Evolutionary conservation across 2,888 invertebrate species (phyloP).

Genomic region (Caenorhabditis angaria): DNA sequence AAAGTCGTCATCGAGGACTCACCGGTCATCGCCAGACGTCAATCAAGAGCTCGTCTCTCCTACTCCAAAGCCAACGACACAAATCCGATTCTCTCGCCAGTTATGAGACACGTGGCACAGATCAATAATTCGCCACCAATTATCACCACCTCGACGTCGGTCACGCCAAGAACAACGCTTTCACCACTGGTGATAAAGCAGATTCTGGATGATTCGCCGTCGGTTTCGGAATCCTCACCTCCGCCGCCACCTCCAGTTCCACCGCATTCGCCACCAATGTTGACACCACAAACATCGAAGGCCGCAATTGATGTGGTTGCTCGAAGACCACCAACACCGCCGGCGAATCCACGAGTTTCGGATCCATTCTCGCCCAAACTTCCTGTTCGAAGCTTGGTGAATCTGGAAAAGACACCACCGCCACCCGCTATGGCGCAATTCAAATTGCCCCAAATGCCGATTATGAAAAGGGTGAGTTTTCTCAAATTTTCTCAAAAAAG

Average conservation of each 20-base stretch:
- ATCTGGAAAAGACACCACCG: background rate
- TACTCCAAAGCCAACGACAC: conserved; percentile 32
- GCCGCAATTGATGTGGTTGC: background rate
- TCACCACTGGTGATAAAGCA: conserved; percentile 21
- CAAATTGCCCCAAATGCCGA: conserved; percentile 34
- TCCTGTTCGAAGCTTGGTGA: conserved; percentile 22
- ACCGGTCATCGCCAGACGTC: conserved; percentile 13
- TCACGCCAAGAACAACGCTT: conserved; percentile 17
- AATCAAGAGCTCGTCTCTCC: conserved; percentile 22
- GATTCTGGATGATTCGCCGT: conserved; percentile 8
- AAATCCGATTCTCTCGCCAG: conserved; percentile 19
- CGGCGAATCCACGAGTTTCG: conserved; percentile 18
- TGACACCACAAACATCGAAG: conserved; percentile 25
- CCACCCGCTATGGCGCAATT: conserved; percentile 2
- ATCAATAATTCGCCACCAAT: conserved; percentile 40
- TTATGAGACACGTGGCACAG: conserved; percentile 17
- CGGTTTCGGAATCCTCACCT: background rate
- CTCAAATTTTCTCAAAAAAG: background rate
- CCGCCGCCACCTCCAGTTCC: conserved; percentile 25
- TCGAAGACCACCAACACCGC: conserved; percentile 35
- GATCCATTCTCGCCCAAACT: conserved; percentile 36
- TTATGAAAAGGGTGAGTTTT: background rate
- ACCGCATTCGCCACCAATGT: conserved; percentile 22
- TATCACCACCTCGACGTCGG: background rate
- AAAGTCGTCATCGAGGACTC: conserved; percentile 23